These are phyloP conservation scores for Chesias legatella DNA, from an alignment of 2,888 invertebrate genomes.

Conservation along the genomic window DNA sequence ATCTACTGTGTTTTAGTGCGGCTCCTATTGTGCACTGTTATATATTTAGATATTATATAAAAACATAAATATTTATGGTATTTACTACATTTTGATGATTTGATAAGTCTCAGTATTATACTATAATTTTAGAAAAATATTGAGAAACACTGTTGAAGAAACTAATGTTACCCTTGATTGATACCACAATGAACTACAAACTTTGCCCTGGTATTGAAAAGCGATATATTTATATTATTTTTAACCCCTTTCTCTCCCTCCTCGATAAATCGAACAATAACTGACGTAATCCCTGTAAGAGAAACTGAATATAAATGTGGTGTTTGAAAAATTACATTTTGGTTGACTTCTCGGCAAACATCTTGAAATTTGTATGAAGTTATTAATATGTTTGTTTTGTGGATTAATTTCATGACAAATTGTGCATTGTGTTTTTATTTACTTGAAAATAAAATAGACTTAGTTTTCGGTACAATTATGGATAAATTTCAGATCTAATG, in stretches of 20 bases:
- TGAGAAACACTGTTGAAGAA: conserved; percentile 47
- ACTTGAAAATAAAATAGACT: no score
- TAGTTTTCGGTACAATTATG: no score
- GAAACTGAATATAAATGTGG: conserved; percentile 44
- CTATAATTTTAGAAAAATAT: no score
- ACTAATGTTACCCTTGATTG: conserved; percentile 63
- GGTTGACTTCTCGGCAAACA: conserved; percentile 55
- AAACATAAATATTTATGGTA: no score
- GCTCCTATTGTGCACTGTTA: no score
- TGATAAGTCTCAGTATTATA: no score
- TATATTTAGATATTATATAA: no score
- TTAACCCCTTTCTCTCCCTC: conserved; percentile 48
- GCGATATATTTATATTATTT: conserved; percentile 78
- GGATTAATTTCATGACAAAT: conserved; percentile 26
- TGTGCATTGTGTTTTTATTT: conserved; percentile 9
- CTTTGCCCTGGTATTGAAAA: conserved; percentile 65
- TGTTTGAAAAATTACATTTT: conserved; percentile 70
- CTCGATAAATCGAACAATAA: conserved; percentile 46
- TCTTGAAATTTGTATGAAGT: conserved; percentile 24
- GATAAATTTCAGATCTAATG: no score
- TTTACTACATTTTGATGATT: no score
- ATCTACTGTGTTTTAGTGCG: no score
- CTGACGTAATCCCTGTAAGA: conserved; percentile 52
- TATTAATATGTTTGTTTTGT: conserved; percentile 54
- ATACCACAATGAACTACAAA: conserved; percentile 71